phyloP scores from a whole-genome alignment of 2,797 vertebrate species.

The Halcyon badia region DNA sequence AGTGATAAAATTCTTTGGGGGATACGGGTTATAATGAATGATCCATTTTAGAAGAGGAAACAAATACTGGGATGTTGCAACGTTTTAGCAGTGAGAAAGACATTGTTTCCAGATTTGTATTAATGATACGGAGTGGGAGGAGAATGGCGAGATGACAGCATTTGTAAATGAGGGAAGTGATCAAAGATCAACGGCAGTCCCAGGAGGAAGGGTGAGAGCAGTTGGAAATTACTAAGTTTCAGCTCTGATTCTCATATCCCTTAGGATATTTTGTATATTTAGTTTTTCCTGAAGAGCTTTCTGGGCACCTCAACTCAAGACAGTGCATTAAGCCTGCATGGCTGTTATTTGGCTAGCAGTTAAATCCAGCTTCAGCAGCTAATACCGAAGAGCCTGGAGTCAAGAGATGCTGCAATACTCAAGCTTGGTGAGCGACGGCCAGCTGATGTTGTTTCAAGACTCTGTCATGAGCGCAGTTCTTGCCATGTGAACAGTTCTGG shows the following conservation, averaged over 20 bases:
- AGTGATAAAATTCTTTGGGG: slow-evolving; percentile 76
- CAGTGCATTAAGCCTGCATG: background rate
- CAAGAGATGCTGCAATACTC: background rate
- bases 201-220: slow-evolving; percentile 43
- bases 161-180: slow-evolving; percentile 60
- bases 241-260: background rate
- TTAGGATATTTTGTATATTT: background rate
- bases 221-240: slow-evolving; percentile 48
- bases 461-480: background rate
- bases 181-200: slow-evolving; percentile 51
- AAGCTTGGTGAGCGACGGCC: background rate
- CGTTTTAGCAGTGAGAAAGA: slow-evolving; percentile 51
- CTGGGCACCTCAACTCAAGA: background rate
- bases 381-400: background rate
- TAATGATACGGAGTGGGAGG: slow-evolving; percentile 34
- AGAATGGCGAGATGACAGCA: slow-evolving; percentile 27
- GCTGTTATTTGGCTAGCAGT: background rate
- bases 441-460: background rate
- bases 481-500: background rate
- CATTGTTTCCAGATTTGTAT: slow-evolving; percentile 74
- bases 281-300: slow-evolving; percentile 8
- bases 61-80: slow-evolving; percentile 65
- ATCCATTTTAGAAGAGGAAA: slow-evolving; percentile 57
- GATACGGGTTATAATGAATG: slow-evolving; percentile 64
- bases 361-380: background rate